Percentiles rank a stretch among this genome's conserved stretches.
Evolutionary conservation across 2,888 invertebrate species (phyloP).

Genomic region (Lasioglossum vierecki): DNA sequence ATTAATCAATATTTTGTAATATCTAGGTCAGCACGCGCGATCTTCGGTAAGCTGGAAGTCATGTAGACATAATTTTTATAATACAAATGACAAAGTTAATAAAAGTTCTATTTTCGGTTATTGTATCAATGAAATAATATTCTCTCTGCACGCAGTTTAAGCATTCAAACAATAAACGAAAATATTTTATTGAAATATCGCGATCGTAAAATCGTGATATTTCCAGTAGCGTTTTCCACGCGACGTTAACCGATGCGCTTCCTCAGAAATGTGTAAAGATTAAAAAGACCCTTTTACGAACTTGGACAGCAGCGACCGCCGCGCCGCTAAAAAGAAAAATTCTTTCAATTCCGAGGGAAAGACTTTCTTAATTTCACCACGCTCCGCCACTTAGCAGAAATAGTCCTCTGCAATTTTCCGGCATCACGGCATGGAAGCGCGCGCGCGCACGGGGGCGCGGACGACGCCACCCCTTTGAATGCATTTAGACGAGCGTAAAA

Average conservation of each 20-base stretch:
- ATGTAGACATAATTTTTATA: too few relatives aligned
- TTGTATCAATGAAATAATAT: too few relatives aligned
- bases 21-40: too few relatives aligned
- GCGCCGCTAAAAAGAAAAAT: slow-evolving; percentile 2
- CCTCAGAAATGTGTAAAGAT: slow-evolving; percentile 2
- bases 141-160: too few relatives aligned
- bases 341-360: neutral
- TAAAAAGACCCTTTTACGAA: neutral
- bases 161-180: neutral
- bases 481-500: slow-evolving; percentile 29
- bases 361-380: slow-evolving; percentile 1
- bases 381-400: neutral
- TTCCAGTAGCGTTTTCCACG: neutral
- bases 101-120: too few relatives aligned
- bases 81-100: too few relatives aligned
- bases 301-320: neutral
- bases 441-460: too few relatives aligned
- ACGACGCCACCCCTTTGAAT: slow-evolving; percentile 3
- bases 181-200: neutral
- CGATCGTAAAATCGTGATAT: neutral
- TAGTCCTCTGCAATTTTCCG: neutral
- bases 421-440: neutral
- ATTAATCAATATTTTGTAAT: too few relatives aligned
- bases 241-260: neutral
- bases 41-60: too few relatives aligned